phyloP scores from a whole-genome alignment of 92 coral and sea anemone species.

The Plumapathes pennacea region DNA sequence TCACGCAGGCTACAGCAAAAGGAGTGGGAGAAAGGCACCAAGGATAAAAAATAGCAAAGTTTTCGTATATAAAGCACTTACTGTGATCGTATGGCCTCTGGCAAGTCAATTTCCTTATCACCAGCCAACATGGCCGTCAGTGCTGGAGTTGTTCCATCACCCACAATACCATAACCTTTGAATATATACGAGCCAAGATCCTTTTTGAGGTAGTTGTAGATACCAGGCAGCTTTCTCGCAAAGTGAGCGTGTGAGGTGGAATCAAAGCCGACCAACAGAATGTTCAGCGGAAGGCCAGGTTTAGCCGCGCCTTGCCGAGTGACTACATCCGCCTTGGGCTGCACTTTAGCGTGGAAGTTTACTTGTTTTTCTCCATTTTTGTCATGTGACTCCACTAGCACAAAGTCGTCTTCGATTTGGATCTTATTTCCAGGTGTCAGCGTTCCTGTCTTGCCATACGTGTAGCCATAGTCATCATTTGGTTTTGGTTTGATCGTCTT shows the following conservation, averaged over 20 bases:
- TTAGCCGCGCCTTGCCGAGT: slow-evolving; percentile 10
- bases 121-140: slow-evolving; percentile 68
- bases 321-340: slow-evolving; percentile 30
- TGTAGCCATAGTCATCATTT: slow-evolving; percentile 38
- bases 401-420: slow-evolving; percentile 50
- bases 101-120: slow-evolving; percentile 46
- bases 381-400: slow-evolving; percentile 28
- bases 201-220: slow-evolving; percentile 30
- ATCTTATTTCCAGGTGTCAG: slow-evolving; percentile 42
- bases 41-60: too few species aligned
- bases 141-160: slow-evolving; percentile 73
- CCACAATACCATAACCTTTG: slow-evolving; percentile 56
- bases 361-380: slow-evolving; percentile 32
- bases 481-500: slow-evolving; percentile 34
- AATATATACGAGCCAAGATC: slow-evolving; percentile 44
- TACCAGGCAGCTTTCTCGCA: slow-evolving; percentile 57
- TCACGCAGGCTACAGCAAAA: too few species aligned
- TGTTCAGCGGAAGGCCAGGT: slow-evolving; percentile 68
- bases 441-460: slow-evolving; percentile 50
- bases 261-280: slow-evolving; percentile 67
- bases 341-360: slow-evolving; percentile 60
- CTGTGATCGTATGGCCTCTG: slow-evolving; percentile 63
- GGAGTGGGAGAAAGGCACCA: too few species aligned
- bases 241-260: slow-evolving; percentile 71
- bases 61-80: slow-evolving; percentile 13